phyloP scores from a whole-genome alignment of 1,140 invertebrate species.

The Microplitis mediator region DNA sequence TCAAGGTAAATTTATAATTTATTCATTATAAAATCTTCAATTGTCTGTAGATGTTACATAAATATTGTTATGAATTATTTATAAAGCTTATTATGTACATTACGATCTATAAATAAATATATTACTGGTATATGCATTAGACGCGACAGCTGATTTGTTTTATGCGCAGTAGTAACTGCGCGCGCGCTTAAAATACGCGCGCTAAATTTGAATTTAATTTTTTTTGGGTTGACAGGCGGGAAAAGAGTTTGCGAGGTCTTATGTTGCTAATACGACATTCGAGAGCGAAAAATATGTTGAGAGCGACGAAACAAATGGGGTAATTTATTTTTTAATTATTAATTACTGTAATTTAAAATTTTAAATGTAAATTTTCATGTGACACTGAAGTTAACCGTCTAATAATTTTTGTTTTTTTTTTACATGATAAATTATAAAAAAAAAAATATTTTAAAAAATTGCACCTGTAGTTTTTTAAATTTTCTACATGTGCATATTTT shows the following conservation, averaged over 20 bases:
- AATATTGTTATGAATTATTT: no score
- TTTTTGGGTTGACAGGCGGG: constrained; percentile 5
- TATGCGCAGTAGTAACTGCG: background rate
- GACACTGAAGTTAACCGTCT: no score
- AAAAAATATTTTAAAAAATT: background rate
- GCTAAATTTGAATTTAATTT: background rate
- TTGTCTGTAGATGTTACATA: no score
- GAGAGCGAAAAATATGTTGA: constrained; percentile 43
- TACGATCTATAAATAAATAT: background rate
- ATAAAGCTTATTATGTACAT: background rate
- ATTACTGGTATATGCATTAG: background rate
- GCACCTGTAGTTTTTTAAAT: no score
- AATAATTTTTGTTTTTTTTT: background rate
- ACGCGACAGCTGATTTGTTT: background rate
- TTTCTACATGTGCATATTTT: no score
- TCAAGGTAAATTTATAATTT: background rate
- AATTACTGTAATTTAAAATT: constrained; percentile 1
- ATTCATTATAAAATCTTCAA: no score
- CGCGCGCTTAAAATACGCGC: background rate
- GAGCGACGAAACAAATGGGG: constrained; percentile 41
- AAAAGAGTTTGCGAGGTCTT: constrained; percentile 12
- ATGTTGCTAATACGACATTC: constrained; percentile 15
- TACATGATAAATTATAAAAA: background rate
- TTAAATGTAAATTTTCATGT: no score
- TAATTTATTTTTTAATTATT: constrained; percentile 30